phyloP scores from a whole-genome alignment of 2,888 invertebrate species.

The Nomada hirtipes region DNA sequence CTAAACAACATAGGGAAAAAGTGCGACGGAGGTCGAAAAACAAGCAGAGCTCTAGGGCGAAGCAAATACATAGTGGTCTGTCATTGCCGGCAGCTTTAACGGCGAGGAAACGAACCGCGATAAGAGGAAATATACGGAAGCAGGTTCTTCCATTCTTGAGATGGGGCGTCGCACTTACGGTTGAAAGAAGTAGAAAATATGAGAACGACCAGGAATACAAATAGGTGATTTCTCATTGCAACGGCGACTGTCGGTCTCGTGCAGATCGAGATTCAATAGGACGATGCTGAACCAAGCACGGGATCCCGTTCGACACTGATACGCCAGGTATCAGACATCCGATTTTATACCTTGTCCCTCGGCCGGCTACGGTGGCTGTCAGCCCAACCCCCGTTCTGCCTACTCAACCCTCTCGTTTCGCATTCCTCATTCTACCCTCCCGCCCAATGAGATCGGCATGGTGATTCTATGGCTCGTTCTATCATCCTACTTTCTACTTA shows the following conservation, averaged over 20 bases:
- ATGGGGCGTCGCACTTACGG: conserved; percentile 68
- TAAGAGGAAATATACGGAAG: neutral
- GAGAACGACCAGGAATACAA: conserved; percentile 69
- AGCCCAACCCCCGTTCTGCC: conserved; percentile 25
- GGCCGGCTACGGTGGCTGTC: conserved; percentile 40
- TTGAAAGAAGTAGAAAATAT: conserved; percentile 72
- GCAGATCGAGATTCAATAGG: conserved; percentile 45
- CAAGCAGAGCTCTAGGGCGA: neutral
- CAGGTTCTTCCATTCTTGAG: neutral
- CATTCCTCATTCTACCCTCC: conserved; percentile 35
- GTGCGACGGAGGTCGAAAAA: neutral
- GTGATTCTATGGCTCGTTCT: conserved; percentile 1
- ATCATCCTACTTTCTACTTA: neutral
- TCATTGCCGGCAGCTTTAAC: too few species aligned
- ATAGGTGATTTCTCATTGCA: conserved; percentile 71
- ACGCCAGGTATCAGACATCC: conserved; percentile 70
- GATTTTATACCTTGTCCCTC: conserved; percentile 78
- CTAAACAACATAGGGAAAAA: neutral
- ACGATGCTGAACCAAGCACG: conserved; percentile 48
- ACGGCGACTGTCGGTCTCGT: neutral
- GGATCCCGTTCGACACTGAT: conserved; percentile 74
- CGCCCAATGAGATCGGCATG: conserved; percentile 11
- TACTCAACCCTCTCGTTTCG: conserved; percentile 58
- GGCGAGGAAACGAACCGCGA: conserved; percentile 6
- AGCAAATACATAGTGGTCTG: neutral